Evolutionary conservation across 2,888 invertebrate species (phyloP), one percentile per base, ranked within the genome.

Genomic region (Choristoneura rosaceana): DNA sequence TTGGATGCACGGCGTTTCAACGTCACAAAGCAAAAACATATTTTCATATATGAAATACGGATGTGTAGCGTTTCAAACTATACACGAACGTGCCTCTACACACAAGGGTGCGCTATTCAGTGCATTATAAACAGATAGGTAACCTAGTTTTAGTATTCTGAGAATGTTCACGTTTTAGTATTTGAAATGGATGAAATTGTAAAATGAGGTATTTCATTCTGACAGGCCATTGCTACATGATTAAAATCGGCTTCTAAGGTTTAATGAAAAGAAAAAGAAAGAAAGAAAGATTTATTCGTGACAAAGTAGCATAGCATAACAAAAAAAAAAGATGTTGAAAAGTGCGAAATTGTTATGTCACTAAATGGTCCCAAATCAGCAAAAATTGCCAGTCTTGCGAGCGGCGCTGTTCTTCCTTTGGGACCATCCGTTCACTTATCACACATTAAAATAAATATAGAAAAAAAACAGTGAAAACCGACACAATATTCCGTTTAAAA

Each of bases 21-120:
- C 14, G 10, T n/a, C 41, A 41, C 60, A 60, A 60, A 60, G 41
- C 15, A 14, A 41, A 60, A 60, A 41, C 41, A 34, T 33, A 58
- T 58, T 58, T 58, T 38, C 38, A 12, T 41, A 41, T 41, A 41
- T 34, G n/a, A 60, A 60, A 15, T 38, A n/a, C 15, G 15, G 15
- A 41, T 25, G 2, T 17, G 55, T 25, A 25, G 55, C 55, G 15
- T 14, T 50, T 50, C 15, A 14, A 5, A 47, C 50, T 15, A 50
- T 50, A 15, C 15, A 15, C 50, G 7, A 9, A 45, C 14, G 45
- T 43, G 43, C 43, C 4, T 14, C 5, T 45, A 10, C 14, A 2
- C 15, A 15, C 50, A 8, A 3, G 50, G 50, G 7, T 15, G 2
- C 15, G 4, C 50, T 45, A 50, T 15, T 50, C 15, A 7, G 15